phyloP scores from a whole-genome alignment of 2,888 invertebrate genomes.

The Leptodirus hochenwartii region DNA sequence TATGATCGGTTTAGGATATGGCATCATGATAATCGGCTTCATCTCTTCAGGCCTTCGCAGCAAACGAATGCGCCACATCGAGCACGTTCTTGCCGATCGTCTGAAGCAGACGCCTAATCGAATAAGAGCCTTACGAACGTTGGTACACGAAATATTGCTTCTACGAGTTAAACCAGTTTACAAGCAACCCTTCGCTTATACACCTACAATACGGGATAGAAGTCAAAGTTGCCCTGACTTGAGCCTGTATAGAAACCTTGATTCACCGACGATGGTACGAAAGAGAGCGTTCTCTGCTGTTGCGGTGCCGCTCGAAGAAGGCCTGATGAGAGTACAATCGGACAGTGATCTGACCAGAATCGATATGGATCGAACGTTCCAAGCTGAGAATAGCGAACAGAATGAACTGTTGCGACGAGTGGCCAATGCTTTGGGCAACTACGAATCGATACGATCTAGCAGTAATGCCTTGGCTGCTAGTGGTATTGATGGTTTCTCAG shows the following conservation, averaged over 20 bases:
- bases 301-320: constrained; percentile 17
- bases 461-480: constrained; percentile 15
- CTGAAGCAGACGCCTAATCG: constrained; percentile 61
- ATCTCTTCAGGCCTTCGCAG: constrained; percentile 62
- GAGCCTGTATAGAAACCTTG: constrained; percentile 29
- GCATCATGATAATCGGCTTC: constrained; percentile 77
- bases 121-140: constrained; percentile 16
- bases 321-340: constrained; percentile 45
- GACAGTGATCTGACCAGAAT: constrained; percentile 64
- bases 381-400: constrained; percentile 47
- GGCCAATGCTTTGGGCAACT: constrained; percentile 54
- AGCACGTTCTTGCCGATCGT: constrained; percentile 58
- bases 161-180: constrained; percentile 61
- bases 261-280: constrained; percentile 26
- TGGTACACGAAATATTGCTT: constrained; percentile 50
- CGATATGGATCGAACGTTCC: constrained; percentile 58
- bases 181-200: constrained; percentile 34
- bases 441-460: too few species aligned
- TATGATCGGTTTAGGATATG: constrained; percentile 78
- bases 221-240: constrained; percentile 58
- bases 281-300: constrained; percentile 48
- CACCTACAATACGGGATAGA: constrained; percentile 28
- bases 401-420: constrained; percentile 59
- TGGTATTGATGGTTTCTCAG: constrained; percentile 51
- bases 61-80: constrained; percentile 52